Evolutionary conservation across 2,113 vertebrate species (phyloP).

Genomic region (Eclectus roratus): DNA sequence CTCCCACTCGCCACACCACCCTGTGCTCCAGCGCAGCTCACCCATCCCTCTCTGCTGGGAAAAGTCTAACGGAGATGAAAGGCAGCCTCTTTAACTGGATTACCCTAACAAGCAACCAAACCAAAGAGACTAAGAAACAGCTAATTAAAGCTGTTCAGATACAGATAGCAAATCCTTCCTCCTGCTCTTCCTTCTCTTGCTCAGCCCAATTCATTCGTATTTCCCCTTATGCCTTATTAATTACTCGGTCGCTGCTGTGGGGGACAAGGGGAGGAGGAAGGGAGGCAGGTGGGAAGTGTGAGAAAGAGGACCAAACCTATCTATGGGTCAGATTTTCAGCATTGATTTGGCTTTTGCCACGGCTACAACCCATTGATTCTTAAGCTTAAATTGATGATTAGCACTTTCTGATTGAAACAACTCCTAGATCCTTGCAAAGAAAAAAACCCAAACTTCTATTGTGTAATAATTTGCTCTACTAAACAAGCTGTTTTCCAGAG

Average conservation of each 20-base stretch:
- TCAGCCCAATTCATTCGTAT: slow-evolving; percentile 73
- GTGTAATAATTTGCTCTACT: slow-evolving; percentile 10
- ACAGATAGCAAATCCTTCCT: slow-evolving; percentile 61
- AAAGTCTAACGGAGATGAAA: slow-evolving; percentile 77
- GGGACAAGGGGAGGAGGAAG: neutral
- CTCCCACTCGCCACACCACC: neutral
- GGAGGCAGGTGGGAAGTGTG: slow-evolving; percentile 68
- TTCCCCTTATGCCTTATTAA: slow-evolving; percentile 77
- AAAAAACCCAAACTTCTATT: neutral
- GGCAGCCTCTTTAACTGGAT: slow-evolving; percentile 80
- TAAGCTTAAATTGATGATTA: slow-evolving; percentile 48
- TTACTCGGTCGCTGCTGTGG: neutral
- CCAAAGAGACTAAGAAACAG: slow-evolving; percentile 74
- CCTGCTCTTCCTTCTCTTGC: slow-evolving; percentile 26
- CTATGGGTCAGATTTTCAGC: slow-evolving; percentile 52
- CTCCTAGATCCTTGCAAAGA: neutral
- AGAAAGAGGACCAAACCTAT: slow-evolving; percentile 52
- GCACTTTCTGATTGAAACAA: slow-evolving; percentile 48
- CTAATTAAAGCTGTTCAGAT: slow-evolving; percentile 80
- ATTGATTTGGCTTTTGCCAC: slow-evolving; percentile 53
- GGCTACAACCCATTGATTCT: slow-evolving; percentile 34
- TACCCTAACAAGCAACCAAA: slow-evolving; percentile 73
- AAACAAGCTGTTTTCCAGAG: slow-evolving; percentile 20
- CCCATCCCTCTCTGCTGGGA: slow-evolving; percentile 42
- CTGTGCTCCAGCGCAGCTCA: slow-evolving; percentile 8